These are phyloP conservation scores for Leptatherina wallacei DNA, from an alignment of 2,797 vertebrate species.

Conservation along the genomic window DNA sequence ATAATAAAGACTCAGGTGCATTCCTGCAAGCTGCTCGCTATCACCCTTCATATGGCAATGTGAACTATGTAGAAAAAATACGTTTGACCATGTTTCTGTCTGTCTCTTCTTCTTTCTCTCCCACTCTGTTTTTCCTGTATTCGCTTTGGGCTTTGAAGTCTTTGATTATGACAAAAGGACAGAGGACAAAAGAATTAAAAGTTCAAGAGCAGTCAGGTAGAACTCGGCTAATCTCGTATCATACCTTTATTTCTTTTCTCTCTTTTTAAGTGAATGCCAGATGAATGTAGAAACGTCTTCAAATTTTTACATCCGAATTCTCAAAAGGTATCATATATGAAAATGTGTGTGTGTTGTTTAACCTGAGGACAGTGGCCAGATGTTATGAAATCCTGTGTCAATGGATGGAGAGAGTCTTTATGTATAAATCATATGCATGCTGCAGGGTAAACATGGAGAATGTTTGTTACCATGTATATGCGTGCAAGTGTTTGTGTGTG, in stretches of 20 bases:
- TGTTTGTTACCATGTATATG: slow-evolving; percentile 63
- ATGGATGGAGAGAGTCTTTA: slow-evolving; percentile 45
- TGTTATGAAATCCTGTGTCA: slow-evolving; percentile 47
- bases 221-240: slow-evolving; percentile 9
- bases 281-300: background rate
- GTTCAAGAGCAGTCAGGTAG: slow-evolving; percentile 7
- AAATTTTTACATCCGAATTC: background rate
- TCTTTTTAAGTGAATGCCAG: slow-evolving; percentile 1
- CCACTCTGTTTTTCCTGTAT: slow-evolving; percentile 13
- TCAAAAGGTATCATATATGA: slow-evolving; percentile 2
- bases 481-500: slow-evolving; percentile 44
- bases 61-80: no score
- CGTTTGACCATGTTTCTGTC: slow-evolving; percentile 5
- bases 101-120: background rate
- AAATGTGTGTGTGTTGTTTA: slow-evolving; percentile 18
- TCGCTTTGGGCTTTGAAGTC: slow-evolving; percentile 6
- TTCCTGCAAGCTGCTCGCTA: slow-evolving; percentile 57
- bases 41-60: slow-evolving; percentile 52
- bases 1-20: slow-evolving; percentile 56
- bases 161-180: slow-evolving; percentile 37
- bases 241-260: background rate
- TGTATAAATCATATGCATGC: slow-evolving; percentile 65
- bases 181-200: slow-evolving; percentile 31
- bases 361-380: slow-evolving; percentile 9
- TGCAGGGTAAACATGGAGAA: slow-evolving; percentile 71